Evolutionary conservation across 1,140 invertebrate species (phyloP), one percentile per base, ranked within the genome.

Genomic region (Laupala kohalensis): DNA sequence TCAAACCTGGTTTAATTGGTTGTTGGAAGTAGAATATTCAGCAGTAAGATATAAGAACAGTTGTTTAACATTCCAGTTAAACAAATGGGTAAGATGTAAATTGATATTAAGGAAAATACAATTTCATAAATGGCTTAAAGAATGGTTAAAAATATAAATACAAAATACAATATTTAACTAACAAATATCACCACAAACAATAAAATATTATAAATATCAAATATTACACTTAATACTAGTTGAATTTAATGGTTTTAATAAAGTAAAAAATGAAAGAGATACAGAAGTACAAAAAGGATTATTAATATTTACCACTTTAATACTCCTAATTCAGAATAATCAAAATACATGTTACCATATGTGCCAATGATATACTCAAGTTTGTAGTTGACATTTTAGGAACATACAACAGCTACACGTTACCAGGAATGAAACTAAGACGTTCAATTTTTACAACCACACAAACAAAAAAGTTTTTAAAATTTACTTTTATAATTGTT

Each of bases 51-150:
- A 99, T 5, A 99, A 80, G 80, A 99, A 99, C 73, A 99, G 82
- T 80, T 99, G 95, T 78, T 99, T 99, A 0, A 98, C 97, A 86
- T 99, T 99, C 97, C 97, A 99, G 79, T 99, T 99, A 82, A 99
- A 99, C 19, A 99, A 83, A 74, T 89, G 86, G 64, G 89, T 90
- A 26, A 99, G 85, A 89, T 92, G 85, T 82, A 75, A 77, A 76
- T 64, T n/a, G 71, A 64, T 30, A 74, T 78, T 76, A 80, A 79
- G 75, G 72, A 78, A 74, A 72, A 72, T 65, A 9, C 9, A 2
- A 65, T 2, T 53, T 13, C 37, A 53, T 2, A 53, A 13, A 53
- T 53, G 37, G 37, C 37, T 19, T 53, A 53, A 53, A 19, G 37
- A 13, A 53, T 53, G 9, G 1, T 4, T 13, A 9, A 4, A 53